Evolutionary conservation across 2,113 vertebrate genomes (phyloP), one percentile per base, ranked within the genome.

Genomic region (Hypocryptadius cinnamomeus): DNA sequence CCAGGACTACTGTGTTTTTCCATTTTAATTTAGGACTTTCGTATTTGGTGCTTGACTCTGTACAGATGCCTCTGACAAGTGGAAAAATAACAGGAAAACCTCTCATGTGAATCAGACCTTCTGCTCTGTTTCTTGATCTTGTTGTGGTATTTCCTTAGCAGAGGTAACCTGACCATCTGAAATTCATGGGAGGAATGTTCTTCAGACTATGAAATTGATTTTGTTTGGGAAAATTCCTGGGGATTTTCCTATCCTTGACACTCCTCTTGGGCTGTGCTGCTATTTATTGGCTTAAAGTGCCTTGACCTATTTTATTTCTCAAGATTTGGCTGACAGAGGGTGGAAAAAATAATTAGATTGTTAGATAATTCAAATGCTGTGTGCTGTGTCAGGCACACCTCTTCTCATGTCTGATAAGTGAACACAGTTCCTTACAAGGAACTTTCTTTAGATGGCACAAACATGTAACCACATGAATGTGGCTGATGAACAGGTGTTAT

Each of bases 241-340:
- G 79, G 69, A 39, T 87, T 96, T 96, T 94, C 85, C 79, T 90
- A 47, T 94, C 79, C 79, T 86, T 93, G 64, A 74, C 37, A 74
- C 59, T 86, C 27, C 76, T 92, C 31, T 60, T 88, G 39, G 64
- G 14, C 79, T 87, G 59, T 45, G 82, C 48, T 2, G 15, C 64
- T 56, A 11, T 93, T 90, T 91, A 65, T 87, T 95, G 79, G 37
- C 40, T 53, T 74, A 15, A 80, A 88, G 61, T 57, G 30, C 56
- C 50, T 53, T 89, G 72, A 81, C 65, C 72, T 88, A n/a, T 80
- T 94, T 90, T 93, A 83, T 80, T 95, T 90, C 77, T 65, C 45
- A 84, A 84, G 76, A 79, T 91, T 76, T 89, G 85, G 28, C 85
- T 86, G 94, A 48, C 30, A 39, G 65, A 89, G 44, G 9, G 33